Base-by-base conservation (phyloP, 1,140 invertebrate genomes). In the Brevipalpus yothersi region DNA sequence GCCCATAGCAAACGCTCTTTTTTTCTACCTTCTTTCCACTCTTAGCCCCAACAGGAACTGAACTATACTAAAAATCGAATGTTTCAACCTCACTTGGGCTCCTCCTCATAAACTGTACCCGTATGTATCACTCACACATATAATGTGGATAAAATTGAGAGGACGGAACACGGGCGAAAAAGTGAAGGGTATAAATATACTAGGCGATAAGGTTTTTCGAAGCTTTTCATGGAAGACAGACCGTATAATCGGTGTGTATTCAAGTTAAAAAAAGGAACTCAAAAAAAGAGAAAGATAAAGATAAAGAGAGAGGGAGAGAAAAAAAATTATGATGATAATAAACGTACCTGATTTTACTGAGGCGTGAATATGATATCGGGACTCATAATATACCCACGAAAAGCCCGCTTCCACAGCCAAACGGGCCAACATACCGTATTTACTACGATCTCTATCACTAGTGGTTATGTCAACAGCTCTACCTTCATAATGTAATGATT, bases 381-480 rank as follows among this genome's bases (percentile, higher is more conserved):
- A 85, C 71, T 94, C 89, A 71, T 94, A 96, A 73, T 87, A 92
- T 21, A 97, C 92, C 91, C 90, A 96, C 76, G 95, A 90, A 78
- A 96, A 96, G 65, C 91, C 91, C 12, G 91, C 89, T 71, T 95
- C 86, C 23, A 93, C 85, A 0, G 91, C 91, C n/a, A 96, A 77
- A 43, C 91, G 74, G 0, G 91, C 91, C 62, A 96, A 74, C 85
- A 94, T 90, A 49, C 91, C 91, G 71, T 91, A 88, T 73, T 94
- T 94, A 67, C 83, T 80, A 43, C 82, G 75, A 72, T 96, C 89
- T 21, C 84, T 76, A 75, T 95, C 92, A 55, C 83, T 87, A 56
- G 91, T 95, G 23, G 87, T 89, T 62, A 95, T 82, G 74, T 95
- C 91, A 42, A 95, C 88, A 1, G 91, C 91, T 13, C 91, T 76